phyloP scores from a whole-genome alignment of 1,140 invertebrate genomes.

The Drosophila yakuba region DNA sequence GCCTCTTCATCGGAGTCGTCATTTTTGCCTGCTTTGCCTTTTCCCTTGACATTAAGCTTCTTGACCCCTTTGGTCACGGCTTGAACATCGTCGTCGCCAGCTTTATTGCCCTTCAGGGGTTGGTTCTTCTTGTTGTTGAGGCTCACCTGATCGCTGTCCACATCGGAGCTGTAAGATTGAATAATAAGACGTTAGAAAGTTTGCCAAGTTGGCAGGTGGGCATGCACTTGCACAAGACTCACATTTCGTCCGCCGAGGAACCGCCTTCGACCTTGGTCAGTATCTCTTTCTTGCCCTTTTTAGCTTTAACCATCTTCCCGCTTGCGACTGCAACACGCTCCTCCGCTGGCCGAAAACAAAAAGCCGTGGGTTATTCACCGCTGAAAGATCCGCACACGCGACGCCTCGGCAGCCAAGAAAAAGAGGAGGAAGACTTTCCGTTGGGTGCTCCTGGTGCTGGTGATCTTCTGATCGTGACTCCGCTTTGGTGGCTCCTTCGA shows the following conservation, averaged over 20 bases:
- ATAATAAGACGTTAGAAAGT: conserved; percentile 49
- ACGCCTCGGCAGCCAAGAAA: conserved; percentile 47
- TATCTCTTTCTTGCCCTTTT: conserved; percentile 85
- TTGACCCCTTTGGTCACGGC: conserved; percentile 64
- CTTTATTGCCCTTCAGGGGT: conserved; percentile 55
- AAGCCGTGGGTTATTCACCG: conserved; percentile 74
- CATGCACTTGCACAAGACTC: conserved; percentile 35
- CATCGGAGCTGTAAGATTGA: conserved; percentile 54
- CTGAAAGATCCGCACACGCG: conserved; percentile 73
- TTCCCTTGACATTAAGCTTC: conserved; percentile 74
- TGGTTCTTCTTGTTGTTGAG: conserved; percentile 81
- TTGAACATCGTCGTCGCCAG: conserved; percentile 48
- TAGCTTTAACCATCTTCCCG: conserved; percentile 85
- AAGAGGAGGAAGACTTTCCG: conserved; percentile 18
- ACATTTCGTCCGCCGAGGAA: conserved; percentile 82
- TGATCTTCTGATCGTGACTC: conserved; percentile 10
- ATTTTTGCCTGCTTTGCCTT: conserved; percentile 64
- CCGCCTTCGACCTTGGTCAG: conserved; percentile 68
- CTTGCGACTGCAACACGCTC: conserved; percentile 84
- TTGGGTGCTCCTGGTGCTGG: conserved; percentile 5
- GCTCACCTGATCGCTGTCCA: conserved; percentile 68
- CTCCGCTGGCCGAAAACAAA: conserved; percentile 70
- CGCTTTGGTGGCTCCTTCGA: background rate
- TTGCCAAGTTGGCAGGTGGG: conserved; percentile 53
- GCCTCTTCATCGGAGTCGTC: conserved; percentile 78